Percentiles rank a stretch among this genome's conserved stretches.
phyloP scores from a whole-genome alignment of 2,888 invertebrate genomes.

The Ichneumoninae sp. region DNA sequence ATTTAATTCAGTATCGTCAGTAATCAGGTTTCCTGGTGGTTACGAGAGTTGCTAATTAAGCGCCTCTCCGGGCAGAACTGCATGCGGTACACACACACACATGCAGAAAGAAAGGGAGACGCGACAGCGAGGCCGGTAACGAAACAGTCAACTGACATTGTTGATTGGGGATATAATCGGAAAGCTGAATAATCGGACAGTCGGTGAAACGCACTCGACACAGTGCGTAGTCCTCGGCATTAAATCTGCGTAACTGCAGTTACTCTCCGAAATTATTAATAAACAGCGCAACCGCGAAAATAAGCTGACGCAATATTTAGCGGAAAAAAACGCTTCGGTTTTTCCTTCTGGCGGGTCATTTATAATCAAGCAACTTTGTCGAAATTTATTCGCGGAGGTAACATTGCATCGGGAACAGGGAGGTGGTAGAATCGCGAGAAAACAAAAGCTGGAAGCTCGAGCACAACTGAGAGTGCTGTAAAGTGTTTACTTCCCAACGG shows the following conservation, averaged over 20 bases:
- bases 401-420: background rate
- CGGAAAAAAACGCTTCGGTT: background rate
- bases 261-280: background rate
- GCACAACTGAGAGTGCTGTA: background rate
- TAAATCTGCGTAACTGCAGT: background rate
- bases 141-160: slow-evolving; percentile 36
- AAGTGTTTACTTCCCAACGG: slow-evolving; percentile 47
- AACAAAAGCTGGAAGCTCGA: background rate
- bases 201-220: background rate
- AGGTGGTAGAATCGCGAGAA: background rate
- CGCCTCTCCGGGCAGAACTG: slow-evolving; percentile 5
- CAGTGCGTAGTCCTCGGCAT: background rate
- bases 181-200: background rate
- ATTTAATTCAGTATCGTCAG: slow-evolving; percentile 47
- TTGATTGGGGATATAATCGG: slow-evolving; percentile 39
- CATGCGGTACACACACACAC: background rate
- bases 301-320: background rate
- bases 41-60: slow-evolving; percentile 56
- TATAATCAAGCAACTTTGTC: background rate
- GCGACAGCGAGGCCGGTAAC: slow-evolving; percentile 41
- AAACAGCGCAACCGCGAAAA: background rate
- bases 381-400: background rate
- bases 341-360: background rate
- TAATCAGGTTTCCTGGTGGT: slow-evolving; percentile 50
- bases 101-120: background rate